Evolutionary conservation across 2,888 invertebrate genomes (phyloP), one percentile per base, ranked within the genome.

Genomic region (Ctenicera cuprea): DNA sequence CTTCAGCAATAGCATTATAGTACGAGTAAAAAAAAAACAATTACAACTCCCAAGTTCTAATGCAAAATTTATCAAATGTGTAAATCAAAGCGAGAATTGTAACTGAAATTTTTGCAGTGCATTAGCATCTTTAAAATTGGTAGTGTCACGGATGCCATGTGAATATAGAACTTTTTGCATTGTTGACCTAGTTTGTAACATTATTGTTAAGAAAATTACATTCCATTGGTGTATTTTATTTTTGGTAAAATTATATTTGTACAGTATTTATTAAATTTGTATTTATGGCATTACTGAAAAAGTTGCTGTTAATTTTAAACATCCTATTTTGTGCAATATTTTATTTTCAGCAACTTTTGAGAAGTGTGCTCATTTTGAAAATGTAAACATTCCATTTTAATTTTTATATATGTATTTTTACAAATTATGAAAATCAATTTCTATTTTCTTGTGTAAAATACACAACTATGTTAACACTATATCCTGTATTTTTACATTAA

Each of bases 111-210:
- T 33, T 9, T 26, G 26, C 26, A 26, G 26, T 26, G 26, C 26
- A 33, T 22, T n/a, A 26, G 22, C 16, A 50, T 50, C 50, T 8
- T 26, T 26, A 11, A 7, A 11, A 26, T 20, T 18, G 30, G 50
- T 33, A 38, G 61, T 30, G 41, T 26, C 30, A 64, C 64, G 52
- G 26, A 66, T 37, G n/a, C 41, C 52, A 52, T 41, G 41, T 61
- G 59, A 59, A 68, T 38, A 33, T 54, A 63, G 64, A 71, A 37
- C 50, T 38, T 62, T 50, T 64, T 59, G 64, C 57, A 69, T 74
- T 74, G 74, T 74, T 74, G 70, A 74, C 50, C 68, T 74, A 74
- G 74, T 74, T 66, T 66, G 70, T 74, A 74, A 70, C 45, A 20
- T 59, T 48, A 69, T 30, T 48, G 26, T 67, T 67, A 68, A 54